Base-by-base conservation (phyloP, 2,113 vertebrate species). In the Rhinoderma darwinii region DNA sequence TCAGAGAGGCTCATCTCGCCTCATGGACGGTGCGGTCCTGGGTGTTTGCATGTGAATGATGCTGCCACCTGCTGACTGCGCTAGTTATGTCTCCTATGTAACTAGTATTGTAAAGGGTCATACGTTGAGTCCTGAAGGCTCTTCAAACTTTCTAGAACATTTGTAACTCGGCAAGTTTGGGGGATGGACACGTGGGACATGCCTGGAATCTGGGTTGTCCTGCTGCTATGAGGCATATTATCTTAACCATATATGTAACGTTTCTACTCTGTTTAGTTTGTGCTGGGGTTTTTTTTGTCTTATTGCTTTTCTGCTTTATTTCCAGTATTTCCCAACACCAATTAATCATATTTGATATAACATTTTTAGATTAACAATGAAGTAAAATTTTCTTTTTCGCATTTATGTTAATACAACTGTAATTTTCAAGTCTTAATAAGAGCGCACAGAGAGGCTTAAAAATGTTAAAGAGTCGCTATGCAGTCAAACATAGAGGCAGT, bases 281-380 rank as follows among this genome's bases (percentile, higher is more conserved):
- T 68, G n/a, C 15, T 35, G n/a, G n/a, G n/a, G n/a, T n/a, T 2
- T 25, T 68, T 68, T 68, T 32, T 17, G 10, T 44, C 12, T 5
- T 44, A 9, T 44, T 25, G 8, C 15, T 0, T 79, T 17, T 37
- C 37, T 78, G 17, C 11, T 39, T 22, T 12, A 32, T n/a, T 59
- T 79, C 44, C n/a, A 8, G n/a, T 59, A 25, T 61, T 78, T 41
- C 25, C 32, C 54, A 86, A 12, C 43, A 79, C 59, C 32, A 50
- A 79, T 54, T 54, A 44, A 80, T 70, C 54, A 20, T 18, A 17
- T 20, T 15, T 70, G 43, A 86, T n/a, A 84, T 84, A 63, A 50
- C 12, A 54, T 39, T 61, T 86, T 70, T 68, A 59, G 10, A 79
- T 66, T 35, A 79, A 77, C 39, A 22, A 39, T 75, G 70, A 72